Evolutionary conservation across 2,113 vertebrate genomes (phyloP).

Genomic region (Pterocles orientalis): DNA sequence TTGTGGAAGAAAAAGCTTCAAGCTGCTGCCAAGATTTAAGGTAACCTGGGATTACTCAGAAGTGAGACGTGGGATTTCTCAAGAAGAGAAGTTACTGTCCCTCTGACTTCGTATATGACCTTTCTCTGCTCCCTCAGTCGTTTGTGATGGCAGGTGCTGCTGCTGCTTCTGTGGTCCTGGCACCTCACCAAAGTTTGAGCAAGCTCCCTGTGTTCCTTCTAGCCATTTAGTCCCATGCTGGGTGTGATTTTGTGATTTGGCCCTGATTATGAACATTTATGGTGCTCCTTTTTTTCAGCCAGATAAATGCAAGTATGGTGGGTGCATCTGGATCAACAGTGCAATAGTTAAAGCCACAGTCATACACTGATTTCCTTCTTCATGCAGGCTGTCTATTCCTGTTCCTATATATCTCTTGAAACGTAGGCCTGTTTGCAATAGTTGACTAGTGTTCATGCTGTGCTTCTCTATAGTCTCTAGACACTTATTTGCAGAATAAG

Average conservation of each 20-base stretch:
- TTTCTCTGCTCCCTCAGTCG: background rate
- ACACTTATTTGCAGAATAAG: background rate
- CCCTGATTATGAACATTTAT: background rate
- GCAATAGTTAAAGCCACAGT: background rate
- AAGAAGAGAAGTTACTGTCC: background rate
- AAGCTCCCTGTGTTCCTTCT: background rate
- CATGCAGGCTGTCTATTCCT: background rate
- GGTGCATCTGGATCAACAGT: background rate
- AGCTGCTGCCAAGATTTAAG: background rate
- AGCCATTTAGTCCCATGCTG: background rate
- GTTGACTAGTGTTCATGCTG: background rate
- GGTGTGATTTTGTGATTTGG: background rate
- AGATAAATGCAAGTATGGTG: rapidly evolving
- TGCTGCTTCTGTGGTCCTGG: background rate
- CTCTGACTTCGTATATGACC: background rate
- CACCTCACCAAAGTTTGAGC: background rate
- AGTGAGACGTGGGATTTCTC: background rate
- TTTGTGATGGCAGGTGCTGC: background rate
- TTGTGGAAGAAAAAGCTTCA: background rate
- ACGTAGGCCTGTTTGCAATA: background rate
- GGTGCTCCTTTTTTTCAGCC: background rate
- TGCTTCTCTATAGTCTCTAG: background rate
- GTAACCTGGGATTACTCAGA: background rate
- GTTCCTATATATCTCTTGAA: background rate
- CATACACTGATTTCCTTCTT: background rate